A percentile compares a stretch with the other conserved stretches of the same genome.
Conservation (phyloP, 2,113 vertebrate genomes). For the Catharus fuscescens region DNA sequence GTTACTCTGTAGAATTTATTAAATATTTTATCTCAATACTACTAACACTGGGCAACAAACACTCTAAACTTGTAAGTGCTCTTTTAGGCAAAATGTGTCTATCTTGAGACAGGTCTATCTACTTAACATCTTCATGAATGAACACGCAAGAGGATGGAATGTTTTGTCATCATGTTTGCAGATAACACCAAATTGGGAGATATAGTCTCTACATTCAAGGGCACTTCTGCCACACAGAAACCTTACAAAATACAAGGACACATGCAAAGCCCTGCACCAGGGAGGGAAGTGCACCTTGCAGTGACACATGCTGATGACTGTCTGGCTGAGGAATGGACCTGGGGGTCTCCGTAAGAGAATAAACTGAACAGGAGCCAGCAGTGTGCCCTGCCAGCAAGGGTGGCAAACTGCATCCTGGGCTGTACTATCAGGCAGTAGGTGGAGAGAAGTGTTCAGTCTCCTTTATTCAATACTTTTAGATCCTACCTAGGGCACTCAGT, state of each 20-base stretch:
- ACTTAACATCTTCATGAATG: not conserved
- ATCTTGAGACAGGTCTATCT: not conserved
- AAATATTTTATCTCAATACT: not conserved
- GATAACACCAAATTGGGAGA: not conserved
- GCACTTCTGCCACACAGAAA: not conserved
- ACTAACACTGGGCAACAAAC: not conserved
- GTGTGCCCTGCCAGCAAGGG: not conserved
- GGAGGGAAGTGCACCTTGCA: not conserved
- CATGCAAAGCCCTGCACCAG: accelerated
- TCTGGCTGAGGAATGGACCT: not conserved
- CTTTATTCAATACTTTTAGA: not conserved
- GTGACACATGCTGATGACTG: not conserved
- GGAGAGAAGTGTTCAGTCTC: not conserved
- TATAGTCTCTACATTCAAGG: not conserved
- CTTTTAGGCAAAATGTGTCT: accelerated
- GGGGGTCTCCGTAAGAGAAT: not conserved
- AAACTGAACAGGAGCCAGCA: not conserved
- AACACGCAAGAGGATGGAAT: not conserved
- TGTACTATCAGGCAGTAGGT: not conserved
- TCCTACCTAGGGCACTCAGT: not conserved
- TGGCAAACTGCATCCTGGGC: not conserved
- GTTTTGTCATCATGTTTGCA: not conserved
- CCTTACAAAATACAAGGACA: not conserved
- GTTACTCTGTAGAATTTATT: not conserved
- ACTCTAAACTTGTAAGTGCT: not conserved